Percentiles rank a stretch among this genome's conserved stretches.
phyloP scores from a whole-genome alignment of 2,797 vertebrate species.

The Pristis pectinata region DNA sequence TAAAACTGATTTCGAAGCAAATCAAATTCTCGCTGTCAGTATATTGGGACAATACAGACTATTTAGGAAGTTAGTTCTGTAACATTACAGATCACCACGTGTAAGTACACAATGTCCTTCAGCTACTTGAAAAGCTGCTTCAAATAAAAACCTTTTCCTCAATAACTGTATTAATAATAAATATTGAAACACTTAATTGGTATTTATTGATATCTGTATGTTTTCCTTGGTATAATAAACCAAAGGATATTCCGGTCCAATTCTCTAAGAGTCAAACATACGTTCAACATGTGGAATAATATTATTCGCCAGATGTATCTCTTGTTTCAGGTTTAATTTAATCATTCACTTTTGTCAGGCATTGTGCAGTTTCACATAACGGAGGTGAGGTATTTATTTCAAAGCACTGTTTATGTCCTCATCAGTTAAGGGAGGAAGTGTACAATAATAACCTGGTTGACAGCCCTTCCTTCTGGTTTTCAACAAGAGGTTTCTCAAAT shows the following conservation, averaged over 20 bases:
- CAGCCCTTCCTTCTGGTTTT: not conserved
- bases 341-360: not conserved
- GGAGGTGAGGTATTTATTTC: conserved; percentile 18
- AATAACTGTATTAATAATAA: not conserved
- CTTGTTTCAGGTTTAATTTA: not conserved
- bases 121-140: not conserved
- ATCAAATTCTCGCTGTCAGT: not conserved
- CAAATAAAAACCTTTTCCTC: not conserved
- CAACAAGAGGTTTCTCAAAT: conserved; percentile 26
- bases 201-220: not conserved
- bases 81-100: too few relatives aligned
- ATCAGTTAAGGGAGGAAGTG: not conserved
- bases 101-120: not conserved
- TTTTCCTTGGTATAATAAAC: not conserved
- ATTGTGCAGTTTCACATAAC: conserved; percentile 11
- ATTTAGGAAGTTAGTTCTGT: not conserved
- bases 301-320: not conserved
- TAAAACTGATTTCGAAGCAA: not conserved
- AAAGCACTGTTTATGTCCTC: conserved; percentile 27
- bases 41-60: not conserved
- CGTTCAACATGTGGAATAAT: not conserved
- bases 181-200: not conserved
- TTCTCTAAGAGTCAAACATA: not conserved
- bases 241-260: not conserved
- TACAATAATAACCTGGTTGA: conserved; percentile 23